A percentile compares a stretch with the other conserved stretches of the same genome.
These are phyloP conservation scores for Cassiopea andromeda DNA, from an alignment of 30 jellyfish, hydroid and myxozoan species.

Conservation along the genomic window DNA sequence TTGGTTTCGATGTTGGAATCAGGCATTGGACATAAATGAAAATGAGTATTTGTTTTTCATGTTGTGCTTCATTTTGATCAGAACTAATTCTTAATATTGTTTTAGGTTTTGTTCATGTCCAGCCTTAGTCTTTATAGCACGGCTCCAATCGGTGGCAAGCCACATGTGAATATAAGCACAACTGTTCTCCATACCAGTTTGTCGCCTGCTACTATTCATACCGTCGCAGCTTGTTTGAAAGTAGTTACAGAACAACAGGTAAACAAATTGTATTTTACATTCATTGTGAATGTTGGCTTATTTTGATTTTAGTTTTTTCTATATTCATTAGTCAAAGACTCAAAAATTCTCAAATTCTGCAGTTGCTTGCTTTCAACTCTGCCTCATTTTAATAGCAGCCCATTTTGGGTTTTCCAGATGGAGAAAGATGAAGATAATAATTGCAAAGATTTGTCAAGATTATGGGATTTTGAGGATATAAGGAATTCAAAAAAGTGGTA, in stretches of 20 bases:
- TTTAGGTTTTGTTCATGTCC: slow-evolving; percentile 69
- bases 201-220: slow-evolving; percentile 88
- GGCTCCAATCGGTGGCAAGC: slow-evolving; percentile 89
- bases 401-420: slow-evolving; percentile 10
- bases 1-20: too few relatives aligned
- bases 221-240: slow-evolving; percentile 71
- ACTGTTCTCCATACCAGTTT: slow-evolving; percentile 60
- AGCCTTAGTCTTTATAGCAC: slow-evolving; percentile 76
- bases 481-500: slow-evolving; percentile 68
- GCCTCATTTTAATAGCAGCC: neutral
- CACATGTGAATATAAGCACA: slow-evolving; percentile 78
- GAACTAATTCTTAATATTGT: neutral
- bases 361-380: neutral
- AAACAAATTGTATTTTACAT: neutral
- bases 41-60: too few relatives aligned
- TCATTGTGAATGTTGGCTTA: too few relatives aligned
- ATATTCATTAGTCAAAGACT: too few relatives aligned
- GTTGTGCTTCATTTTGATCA: neutral
- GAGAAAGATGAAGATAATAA: slow-evolving; percentile 15
- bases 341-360: neutral
- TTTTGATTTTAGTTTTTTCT: too few relatives aligned
- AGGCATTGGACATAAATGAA: too few relatives aligned
- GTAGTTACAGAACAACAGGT: slow-evolving; percentile 66
- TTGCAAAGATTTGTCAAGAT: slow-evolving; percentile 49
- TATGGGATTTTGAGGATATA: slow-evolving; percentile 73